Base-by-base conservation (phyloP, 2,888 invertebrate species). In the Hemicrepidius hirtus region DNA sequence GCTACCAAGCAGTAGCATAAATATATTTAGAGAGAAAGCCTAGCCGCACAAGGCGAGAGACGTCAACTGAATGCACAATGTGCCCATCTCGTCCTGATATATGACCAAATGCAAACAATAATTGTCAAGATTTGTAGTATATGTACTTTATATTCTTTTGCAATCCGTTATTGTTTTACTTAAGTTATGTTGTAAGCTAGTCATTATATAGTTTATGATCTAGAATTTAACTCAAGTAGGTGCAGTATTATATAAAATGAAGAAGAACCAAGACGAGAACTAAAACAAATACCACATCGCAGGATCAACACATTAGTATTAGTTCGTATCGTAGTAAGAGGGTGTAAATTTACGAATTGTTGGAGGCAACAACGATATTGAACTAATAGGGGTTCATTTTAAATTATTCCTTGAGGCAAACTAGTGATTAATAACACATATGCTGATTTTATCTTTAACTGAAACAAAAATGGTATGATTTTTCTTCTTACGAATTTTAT, bases 1-100 rank as follows among this genome's bases (percentile, higher is more conserved):
- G 77, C 75, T 73, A 76, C 73, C 64, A 73, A 67, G 72, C 75
- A 73, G 71, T 75, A 71, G 75, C 71, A 73, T 73, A 76, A 71
- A 71, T 74, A 74, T 72, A 76, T 72, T 75, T 73, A 75, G 71
- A 72, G 71, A 71, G 73, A 73, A 71, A 69, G 73, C 73, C 50
- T 63, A 69, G 60, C 69, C 69, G 65, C 69, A 73, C 73, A 70
- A 73, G 71, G 72, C 69, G 73, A 73, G 69, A 64, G 65, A 75
- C 67, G 63, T 73, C 73, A 68, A 67, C 57, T 75, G 73, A 70
- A 75, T 75, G 73, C 73, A 73, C 63, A 73, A 67, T 75, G 69
- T 70, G 73, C 59, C 71, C 68, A 74, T 74, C 74, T 71, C 50
- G 49, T 37, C 13, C 71, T 71, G 71, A 74, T 74, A 74, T 74